Conservation (phyloP, 2,888 invertebrate genomes). For the Tinea trinotella region DNA sequence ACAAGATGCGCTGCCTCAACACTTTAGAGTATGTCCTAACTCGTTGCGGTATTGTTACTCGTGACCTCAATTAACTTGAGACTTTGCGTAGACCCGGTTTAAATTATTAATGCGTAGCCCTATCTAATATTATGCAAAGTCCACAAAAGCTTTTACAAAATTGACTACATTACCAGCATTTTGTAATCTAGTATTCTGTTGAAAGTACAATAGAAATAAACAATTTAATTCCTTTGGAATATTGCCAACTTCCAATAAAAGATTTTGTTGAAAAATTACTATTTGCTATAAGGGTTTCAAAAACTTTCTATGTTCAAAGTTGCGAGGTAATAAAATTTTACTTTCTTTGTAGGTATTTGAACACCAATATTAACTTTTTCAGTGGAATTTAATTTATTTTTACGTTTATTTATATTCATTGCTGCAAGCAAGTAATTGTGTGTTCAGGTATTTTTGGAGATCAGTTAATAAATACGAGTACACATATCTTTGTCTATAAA, state of each 20-base stretch:
- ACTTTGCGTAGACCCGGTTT: conserved; percentile 24
- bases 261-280: conserved; percentile 12
- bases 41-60: conserved; percentile 29
- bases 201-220: conserved; percentile 32
- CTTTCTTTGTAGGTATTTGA: background rate
- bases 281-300: background rate
- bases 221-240: conserved; percentile 43
- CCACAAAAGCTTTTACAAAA: conserved; percentile 17
- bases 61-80: conserved; percentile 36
- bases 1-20: conserved; percentile 33
- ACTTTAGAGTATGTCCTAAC: conserved; percentile 25
- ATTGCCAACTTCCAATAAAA: conserved; percentile 40
- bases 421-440: too few relatives aligned
- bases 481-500: too few relatives aligned
- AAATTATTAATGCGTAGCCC: conserved; percentile 15
- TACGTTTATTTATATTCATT: background rate
- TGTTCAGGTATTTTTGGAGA: too few relatives aligned
- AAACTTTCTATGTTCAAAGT: background rate
- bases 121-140: conserved; percentile 17
- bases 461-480: too few relatives aligned
- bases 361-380: background rate
- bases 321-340: conserved; percentile 1
- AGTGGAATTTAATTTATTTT: too few relatives aligned
- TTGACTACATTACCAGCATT: conserved; percentile 15
- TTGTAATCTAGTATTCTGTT: conserved; percentile 26